Evolutionary conservation across 2,797 vertebrate species (phyloP).

Genomic region (Sebastes jordani): DNA sequence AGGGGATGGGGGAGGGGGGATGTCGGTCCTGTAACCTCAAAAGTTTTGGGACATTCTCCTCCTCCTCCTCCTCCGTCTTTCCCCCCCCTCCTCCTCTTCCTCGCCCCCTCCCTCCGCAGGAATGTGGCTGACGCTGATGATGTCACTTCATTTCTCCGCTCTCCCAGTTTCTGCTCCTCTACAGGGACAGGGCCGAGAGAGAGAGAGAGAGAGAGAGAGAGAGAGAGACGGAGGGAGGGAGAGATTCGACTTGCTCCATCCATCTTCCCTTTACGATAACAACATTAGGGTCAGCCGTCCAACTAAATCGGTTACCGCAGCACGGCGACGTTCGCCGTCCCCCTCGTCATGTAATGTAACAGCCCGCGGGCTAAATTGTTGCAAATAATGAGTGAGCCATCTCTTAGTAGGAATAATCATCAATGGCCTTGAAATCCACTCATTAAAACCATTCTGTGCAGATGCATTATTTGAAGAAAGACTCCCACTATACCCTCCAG

Average conservation of each 20-base stretch:
- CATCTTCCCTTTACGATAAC: slow-evolving; percentile 69
- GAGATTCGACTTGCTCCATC: slow-evolving; percentile 57
- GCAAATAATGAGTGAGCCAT: slow-evolving; percentile 60
- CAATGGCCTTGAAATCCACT: slow-evolving; percentile 42
- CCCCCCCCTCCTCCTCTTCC: background rate
- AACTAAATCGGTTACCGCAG: slow-evolving; percentile 62
- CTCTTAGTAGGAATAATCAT: slow-evolving; percentile 45
- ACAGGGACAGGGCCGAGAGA: slow-evolving; percentile 48
- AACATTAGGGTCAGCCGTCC: slow-evolving; percentile 74
- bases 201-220: slow-evolving; percentile 2
- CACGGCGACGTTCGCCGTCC: slow-evolving; percentile 19
- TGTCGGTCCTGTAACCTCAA: slow-evolving; percentile 66
- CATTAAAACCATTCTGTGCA: slow-evolving; percentile 64
- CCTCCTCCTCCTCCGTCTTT: slow-evolving; percentile 16
- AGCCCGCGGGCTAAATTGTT: slow-evolving; percentile 46
- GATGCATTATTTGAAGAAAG: slow-evolving; percentile 39
- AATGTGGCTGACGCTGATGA: slow-evolving; percentile 84
- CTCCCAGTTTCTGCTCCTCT: slow-evolving; percentile 74
- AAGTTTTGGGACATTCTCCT: slow-evolving; percentile 71
- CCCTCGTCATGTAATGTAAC: slow-evolving; percentile 25
- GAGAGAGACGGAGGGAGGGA: background rate
- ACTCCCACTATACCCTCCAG: background rate
- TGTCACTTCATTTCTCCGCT: slow-evolving; percentile 82
- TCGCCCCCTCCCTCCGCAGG: slow-evolving; percentile 72
- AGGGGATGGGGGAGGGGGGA: slow-evolving; percentile 18